A percentile compares a stretch with the other conserved stretches of the same genome.
Conservation (phyloP, 2,888 invertebrate species). For the Leptopilina drosophilae region DNA sequence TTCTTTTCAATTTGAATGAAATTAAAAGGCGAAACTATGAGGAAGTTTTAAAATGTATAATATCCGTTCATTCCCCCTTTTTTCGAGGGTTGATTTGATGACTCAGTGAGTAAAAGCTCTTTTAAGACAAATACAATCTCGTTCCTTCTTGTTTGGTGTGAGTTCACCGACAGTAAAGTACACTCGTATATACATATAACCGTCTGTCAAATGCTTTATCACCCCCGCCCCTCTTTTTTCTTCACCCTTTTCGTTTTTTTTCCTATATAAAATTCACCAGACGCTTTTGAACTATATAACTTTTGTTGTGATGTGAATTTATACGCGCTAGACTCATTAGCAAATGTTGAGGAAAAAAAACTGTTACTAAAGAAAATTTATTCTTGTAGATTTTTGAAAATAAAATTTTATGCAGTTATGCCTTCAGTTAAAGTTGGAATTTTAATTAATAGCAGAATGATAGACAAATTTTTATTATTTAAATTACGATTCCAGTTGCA, state of each 20-base stretch:
- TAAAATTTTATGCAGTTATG: no score
- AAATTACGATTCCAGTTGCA: no score
- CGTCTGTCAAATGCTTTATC: neutral
- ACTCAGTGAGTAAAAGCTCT: constrained; percentile 54
- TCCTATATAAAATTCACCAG: constrained; percentile 4
- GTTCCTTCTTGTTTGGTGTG: neutral
- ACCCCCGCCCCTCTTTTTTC: neutral
- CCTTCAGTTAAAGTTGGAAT: no score
- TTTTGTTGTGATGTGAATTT: neutral
- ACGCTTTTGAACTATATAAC: neutral
- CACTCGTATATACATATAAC: neutral
- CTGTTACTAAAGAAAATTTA: neutral
- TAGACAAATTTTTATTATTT: no score
- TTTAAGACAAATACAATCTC: neutral
- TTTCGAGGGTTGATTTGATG: constrained; percentile 58
- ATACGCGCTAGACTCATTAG: neutral
- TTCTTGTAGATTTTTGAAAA: no score
- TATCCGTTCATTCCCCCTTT: neutral
- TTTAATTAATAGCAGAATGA: no score
- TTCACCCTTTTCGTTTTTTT: neutral
- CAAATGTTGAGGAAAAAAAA: neutral
- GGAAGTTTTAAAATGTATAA: neutral
- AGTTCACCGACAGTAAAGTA: neutral
- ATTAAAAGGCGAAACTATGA: neutral
- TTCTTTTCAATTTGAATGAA: neutral